A percentile compares a stretch with the other conserved stretches of the same genome.
Evolutionary conservation across 2,797 vertebrate species (phyloP).

Genomic region (Poecilia picta): DNA sequence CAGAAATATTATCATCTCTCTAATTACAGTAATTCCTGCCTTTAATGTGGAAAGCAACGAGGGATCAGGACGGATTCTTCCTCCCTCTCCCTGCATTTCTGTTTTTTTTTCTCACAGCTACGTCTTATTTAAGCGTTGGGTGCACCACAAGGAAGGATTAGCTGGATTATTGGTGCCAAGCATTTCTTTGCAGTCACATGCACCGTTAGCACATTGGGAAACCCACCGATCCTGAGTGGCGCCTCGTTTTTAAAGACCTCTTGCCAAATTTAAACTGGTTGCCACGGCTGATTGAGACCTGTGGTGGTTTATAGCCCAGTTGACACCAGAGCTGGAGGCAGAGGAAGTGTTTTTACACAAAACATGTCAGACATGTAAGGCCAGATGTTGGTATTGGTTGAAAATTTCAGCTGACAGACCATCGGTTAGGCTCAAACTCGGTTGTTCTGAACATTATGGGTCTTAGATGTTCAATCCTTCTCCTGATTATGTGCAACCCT

Average conservation of each 20-base stretch:
- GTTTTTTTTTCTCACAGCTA: slow-evolving; percentile 45
- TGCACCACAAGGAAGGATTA: slow-evolving; percentile 71
- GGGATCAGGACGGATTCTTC: background rate
- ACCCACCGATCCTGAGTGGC: slow-evolving; percentile 38
- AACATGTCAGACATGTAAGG: slow-evolving; percentile 24
- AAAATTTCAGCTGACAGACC: slow-evolving; percentile 3
- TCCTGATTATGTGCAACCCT: background rate
- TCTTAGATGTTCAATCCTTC: background rate
- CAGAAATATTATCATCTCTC: slow-evolving; percentile 14
- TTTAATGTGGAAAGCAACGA: slow-evolving; percentile 1
- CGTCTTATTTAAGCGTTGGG: slow-evolving; percentile 66
- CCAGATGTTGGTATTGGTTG: slow-evolving; percentile 15
- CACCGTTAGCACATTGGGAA: slow-evolving; percentile 72
- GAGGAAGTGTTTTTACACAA: slow-evolving; percentile 25
- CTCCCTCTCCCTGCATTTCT: slow-evolving; percentile 18
- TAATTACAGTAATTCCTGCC: slow-evolving; percentile 7
- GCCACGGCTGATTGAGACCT: slow-evolving; percentile 23
- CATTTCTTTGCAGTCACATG: slow-evolving; percentile 76
- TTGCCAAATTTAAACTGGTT: slow-evolving; percentile 58
- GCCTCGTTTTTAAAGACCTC: slow-evolving; percentile 45
- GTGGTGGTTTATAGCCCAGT: slow-evolving; percentile 27
- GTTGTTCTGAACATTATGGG: background rate
- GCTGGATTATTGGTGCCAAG: slow-evolving; percentile 66
- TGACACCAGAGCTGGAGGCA: slow-evolving; percentile 35
- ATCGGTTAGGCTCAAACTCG: background rate